Percentiles rank a stretch among this genome's conserved stretches.
These are phyloP conservation scores for Drosophila jambulina DNA, from an alignment of 1,140 invertebrate genomes.

Conservation along the genomic window DNA sequence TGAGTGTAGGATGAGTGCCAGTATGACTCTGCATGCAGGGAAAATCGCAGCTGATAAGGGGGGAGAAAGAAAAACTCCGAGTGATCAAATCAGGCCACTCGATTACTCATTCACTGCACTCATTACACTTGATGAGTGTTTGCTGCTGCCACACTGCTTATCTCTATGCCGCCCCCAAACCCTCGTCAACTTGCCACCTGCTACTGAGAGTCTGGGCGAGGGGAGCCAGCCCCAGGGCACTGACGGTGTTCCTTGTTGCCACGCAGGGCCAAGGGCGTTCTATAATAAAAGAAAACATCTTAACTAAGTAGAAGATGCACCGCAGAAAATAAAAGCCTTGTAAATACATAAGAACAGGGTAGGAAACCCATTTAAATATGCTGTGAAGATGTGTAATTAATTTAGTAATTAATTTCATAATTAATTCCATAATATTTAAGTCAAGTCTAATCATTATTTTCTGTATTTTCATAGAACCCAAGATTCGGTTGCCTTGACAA, in stretches of 20 bases:
- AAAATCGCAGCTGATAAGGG: constrained; percentile 24
- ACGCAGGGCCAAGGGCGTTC: constrained; percentile 47
- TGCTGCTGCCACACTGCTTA: constrained; percentile 40
- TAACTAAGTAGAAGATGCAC: constrained; percentile 61
- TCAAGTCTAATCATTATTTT: background rate
- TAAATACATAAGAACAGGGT: background rate
- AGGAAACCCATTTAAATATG: background rate
- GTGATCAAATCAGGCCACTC: constrained; percentile 47
- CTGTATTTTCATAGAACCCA: too few species aligned
- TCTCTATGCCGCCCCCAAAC: constrained; percentile 19
- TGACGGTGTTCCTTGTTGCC: constrained; percentile 46
- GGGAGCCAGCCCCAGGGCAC: constrained; percentile 4
- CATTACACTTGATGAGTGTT: constrained; percentile 50
- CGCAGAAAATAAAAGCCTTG: background rate
- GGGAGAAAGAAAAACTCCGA: background rate
- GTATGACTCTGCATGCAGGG: background rate
- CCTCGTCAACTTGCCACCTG: background rate
- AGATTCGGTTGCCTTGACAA: constrained; percentile 59
- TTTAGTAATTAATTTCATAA: background rate
- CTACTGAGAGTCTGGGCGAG: background rate
- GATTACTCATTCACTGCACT: constrained; percentile 51
- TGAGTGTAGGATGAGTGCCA: background rate
- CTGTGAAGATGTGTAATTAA: too few species aligned
- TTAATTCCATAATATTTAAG: background rate
- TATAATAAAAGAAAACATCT: constrained; percentile 78